phyloP scores from a whole-genome alignment of 2,113 vertebrate species.

The Phalacrocorax pelagicus region DNA sequence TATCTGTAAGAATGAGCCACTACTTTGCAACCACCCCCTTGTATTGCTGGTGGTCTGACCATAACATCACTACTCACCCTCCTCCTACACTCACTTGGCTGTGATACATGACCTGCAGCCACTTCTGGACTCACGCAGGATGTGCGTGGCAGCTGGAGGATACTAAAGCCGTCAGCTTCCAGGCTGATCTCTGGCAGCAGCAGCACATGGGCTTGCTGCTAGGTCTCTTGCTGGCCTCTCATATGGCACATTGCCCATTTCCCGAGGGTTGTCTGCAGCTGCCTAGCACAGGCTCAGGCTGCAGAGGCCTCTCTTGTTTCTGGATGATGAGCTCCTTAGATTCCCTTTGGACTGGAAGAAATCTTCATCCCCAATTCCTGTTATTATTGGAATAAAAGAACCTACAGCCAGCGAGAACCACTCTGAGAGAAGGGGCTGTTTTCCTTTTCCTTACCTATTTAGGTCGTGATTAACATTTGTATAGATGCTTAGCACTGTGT shows the following conservation, averaged over 20 bases:
- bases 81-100: constrained; percentile 11
- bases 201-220: neutral
- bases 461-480: neutral
- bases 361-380: neutral
- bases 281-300: neutral
- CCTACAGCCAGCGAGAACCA: neutral
- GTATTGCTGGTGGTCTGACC: neutral
- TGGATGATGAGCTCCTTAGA: neutral
- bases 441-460: neutral
- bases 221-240: neutral
- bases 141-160: neutral
- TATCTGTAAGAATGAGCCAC: neutral
- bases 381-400: neutral
- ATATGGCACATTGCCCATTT: neutral
- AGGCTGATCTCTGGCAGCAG: neutral
- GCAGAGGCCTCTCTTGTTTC: neutral
- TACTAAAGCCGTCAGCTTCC: neutral
- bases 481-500: neutral
- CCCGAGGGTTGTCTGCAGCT: neutral
- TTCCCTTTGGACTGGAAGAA: neutral
- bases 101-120: neutral
- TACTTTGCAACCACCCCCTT: neutral
- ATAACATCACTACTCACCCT: neutral
- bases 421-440: neutral
- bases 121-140: neutral